Percentiles rank a stretch among this genome's conserved stretches.
These are phyloP conservation scores for Botia almorhae DNA, from an alignment of 2,797 vertebrate species.

Conservation along the genomic window DNA sequence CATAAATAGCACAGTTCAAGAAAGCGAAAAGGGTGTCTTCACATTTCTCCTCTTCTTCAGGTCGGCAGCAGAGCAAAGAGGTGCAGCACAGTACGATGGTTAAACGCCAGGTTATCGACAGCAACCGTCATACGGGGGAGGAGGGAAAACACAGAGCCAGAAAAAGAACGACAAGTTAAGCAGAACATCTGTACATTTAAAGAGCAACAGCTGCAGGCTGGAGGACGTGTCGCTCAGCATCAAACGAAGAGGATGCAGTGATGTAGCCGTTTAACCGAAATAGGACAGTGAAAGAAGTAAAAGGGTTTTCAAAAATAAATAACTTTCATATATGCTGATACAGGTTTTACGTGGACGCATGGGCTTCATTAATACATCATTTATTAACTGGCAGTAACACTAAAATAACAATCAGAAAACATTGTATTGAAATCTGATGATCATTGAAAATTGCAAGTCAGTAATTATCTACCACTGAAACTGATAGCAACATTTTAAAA, in stretches of 20 bases:
- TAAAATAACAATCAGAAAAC: background rate
- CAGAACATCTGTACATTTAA: conserved; percentile 39
- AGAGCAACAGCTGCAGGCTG: conserved; percentile 36
- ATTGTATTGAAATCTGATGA: background rate
- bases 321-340: background rate
- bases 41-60: conserved; percentile 37
- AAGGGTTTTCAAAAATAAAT: background rate
- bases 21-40: conserved; percentile 53
- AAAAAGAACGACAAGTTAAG: conserved; percentile 9
- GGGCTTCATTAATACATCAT: background rate
- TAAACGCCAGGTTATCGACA: conserved; percentile 43
- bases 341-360: background rate
- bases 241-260: conserved; percentile 9
- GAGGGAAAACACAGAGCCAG: conserved; percentile 40
- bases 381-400: background rate
- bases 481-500: too few species aligned
- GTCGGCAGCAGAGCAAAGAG: conserved; percentile 15
- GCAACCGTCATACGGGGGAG: conserved; percentile 35
- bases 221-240: conserved; percentile 40
- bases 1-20: conserved; percentile 45
- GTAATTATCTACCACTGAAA: background rate
- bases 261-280: conserved; percentile 48
- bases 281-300: conserved; percentile 42
- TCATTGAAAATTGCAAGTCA: too few species aligned
- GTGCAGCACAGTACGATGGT: conserved; percentile 34